phyloP scores from a whole-genome alignment of 2,888 invertebrate genomes.

The Ichneumoninae sp. region DNA sequence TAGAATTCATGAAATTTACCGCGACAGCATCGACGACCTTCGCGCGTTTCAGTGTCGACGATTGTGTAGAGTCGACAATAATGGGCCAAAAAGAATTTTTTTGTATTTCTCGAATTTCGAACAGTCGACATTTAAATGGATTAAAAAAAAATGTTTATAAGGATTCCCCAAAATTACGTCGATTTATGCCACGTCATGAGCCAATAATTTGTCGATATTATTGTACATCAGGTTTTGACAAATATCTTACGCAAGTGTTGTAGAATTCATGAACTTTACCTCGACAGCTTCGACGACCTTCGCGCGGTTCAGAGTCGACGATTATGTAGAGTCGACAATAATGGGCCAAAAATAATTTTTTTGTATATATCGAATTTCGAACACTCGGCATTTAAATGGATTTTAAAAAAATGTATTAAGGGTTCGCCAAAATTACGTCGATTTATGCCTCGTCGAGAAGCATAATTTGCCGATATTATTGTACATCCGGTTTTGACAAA shows the following conservation, averaged over 20 bases:
- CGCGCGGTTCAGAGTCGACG: neutral
- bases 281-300: neutral
- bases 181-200: neutral
- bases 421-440: neutral
- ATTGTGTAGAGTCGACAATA: neutral
- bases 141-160: neutral
- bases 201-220: neutral
- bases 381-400: neutral
- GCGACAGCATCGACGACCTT: neutral
- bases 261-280: neutral
- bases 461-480: neutral
- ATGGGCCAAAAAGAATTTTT: neutral
- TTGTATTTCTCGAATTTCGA: neutral
- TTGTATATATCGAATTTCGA: neutral
- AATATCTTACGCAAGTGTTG: neutral
- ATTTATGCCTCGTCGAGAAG: neutral
- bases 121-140: neutral
- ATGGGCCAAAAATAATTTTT: neutral
- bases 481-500: neutral
- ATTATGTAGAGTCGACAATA: no score
- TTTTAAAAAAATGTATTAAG: no score
- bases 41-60: neutral
- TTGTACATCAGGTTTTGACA: neutral
- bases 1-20: neutral
- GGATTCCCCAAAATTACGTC: neutral